Evolutionary conservation across 1,140 invertebrate species (phyloP).

Genomic region (Himalopsyche phryganea): DNA sequence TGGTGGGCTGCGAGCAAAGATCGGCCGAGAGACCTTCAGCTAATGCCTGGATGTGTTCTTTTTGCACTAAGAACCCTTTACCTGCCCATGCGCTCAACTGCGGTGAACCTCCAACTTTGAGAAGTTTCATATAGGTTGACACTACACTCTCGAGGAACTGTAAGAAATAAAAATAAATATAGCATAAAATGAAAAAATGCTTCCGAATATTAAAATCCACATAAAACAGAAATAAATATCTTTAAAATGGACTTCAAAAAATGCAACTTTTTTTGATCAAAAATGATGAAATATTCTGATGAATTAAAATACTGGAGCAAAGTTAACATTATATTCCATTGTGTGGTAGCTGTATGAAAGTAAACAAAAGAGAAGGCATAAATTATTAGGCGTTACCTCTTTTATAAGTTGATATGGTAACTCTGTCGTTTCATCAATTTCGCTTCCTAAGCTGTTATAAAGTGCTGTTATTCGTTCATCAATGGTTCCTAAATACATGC

Average conservation of each 20-base stretch:
- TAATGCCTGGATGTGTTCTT: slow-evolving; percentile 50
- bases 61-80: slow-evolving; percentile 51
- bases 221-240: too few relatives aligned
- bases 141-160: slow-evolving; percentile 59
- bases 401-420: slow-evolving; percentile 56
- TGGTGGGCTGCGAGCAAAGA: slow-evolving; percentile 16
- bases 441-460: slow-evolving; percentile 54
- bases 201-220: too few relatives aligned
- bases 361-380: too few relatives aligned
- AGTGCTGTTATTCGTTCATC: slow-evolving; percentile 56
- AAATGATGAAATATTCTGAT: too few relatives aligned
- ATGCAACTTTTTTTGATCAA: too few relatives aligned
- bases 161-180: slow-evolving; percentile 35
- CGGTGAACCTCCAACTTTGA: slow-evolving; percentile 43
- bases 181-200: too few relatives aligned
- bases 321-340: too few relatives aligned
- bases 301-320: too few relatives aligned
- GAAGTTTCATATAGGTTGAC: slow-evolving; percentile 56
- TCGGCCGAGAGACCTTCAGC: slow-evolving; percentile 51
- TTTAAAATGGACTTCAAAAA: too few relatives aligned
- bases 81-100: slow-evolving; percentile 49
- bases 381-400: too few relatives aligned
- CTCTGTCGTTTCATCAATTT: slow-evolving; percentile 51
- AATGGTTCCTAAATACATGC: slow-evolving; percentile 45
- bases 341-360: too few relatives aligned